Conservation (phyloP, 2,113 vertebrate species). For the Cheilinus undulatus region DNA sequence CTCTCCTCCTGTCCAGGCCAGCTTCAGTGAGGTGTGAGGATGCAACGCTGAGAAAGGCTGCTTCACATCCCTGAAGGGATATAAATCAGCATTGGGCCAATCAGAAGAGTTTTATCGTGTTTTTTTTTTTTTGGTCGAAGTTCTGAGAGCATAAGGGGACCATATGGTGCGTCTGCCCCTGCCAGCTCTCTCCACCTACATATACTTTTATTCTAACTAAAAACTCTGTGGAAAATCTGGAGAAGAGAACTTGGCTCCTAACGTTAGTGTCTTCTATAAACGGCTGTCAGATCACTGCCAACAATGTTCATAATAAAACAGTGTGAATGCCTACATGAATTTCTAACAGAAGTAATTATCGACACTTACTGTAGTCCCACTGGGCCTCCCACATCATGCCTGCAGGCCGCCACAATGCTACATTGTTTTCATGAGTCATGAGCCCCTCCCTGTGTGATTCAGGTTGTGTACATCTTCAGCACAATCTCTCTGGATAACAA, state of each 20-base stretch:
- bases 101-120: not conserved
- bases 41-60: no score
- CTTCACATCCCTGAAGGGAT: no score
- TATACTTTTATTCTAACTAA: not conserved
- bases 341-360: conserved; percentile 57
- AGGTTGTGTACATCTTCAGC: conserved; percentile 28
- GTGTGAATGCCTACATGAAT: conserved; percentile 32
- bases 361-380: conserved; percentile 57
- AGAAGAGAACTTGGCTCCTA: not conserved
- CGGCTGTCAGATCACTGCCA: not conserved
- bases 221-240: not conserved
- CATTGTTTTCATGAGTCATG: conserved; percentile 53
- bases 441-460: conserved; percentile 31
- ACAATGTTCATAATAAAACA: conserved; percentile 7
- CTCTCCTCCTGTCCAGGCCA: no score
- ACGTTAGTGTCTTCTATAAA: not conserved
- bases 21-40: no score
- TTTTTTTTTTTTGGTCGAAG: conserved; percentile 9
- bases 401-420: conserved; percentile 24
- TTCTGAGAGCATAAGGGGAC: conserved; percentile 37
- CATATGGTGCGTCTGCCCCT: conserved; percentile 40
- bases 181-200: conserved; percentile 31
- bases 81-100: not conserved
- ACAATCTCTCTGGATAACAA: not conserved
- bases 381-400: conserved; percentile 62